Conservation (phyloP, 2,797 vertebrate species). For the Premnoplex brunnescens region DNA sequence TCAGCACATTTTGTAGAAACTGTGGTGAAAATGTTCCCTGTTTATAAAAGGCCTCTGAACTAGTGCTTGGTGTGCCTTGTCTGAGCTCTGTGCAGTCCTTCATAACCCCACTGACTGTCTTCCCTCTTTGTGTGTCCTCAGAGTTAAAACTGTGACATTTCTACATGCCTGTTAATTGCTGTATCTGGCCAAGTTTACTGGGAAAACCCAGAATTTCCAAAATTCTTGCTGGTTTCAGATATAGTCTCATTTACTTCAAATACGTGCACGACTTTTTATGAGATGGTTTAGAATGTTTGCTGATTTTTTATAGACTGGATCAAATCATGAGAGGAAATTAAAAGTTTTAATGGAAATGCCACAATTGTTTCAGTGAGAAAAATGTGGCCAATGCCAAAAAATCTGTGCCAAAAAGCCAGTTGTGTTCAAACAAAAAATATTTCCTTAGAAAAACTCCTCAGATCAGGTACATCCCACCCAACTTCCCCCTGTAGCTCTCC, state of each 20-base stretch:
- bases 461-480: not conserved
- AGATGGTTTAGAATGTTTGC: not conserved
- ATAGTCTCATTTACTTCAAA: not conserved
- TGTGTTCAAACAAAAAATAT: not conserved
- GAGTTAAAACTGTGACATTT: not conserved
- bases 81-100: not conserved
- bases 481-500: not conserved
- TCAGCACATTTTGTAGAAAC: not conserved
- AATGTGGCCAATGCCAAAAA: not conserved
- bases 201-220: not conserved
- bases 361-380: not conserved
- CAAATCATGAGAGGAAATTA: not conserved
- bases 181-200: not conserved
- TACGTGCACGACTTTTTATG: not conserved
- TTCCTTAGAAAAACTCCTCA: not conserved
- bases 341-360: not conserved
- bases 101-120: not conserved
- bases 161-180: not conserved
- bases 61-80: not conserved
- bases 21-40: not conserved
- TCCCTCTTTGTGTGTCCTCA: not conserved
- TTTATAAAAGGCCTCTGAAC: not conserved
- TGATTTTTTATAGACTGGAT: not conserved
- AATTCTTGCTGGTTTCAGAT: not conserved
- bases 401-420: not conserved